Percentiles rank a stretch among this genome's conserved stretches.
Evolutionary conservation across 2,888 invertebrate genomes (phyloP).

Genomic region (Mythimna impura): DNA sequence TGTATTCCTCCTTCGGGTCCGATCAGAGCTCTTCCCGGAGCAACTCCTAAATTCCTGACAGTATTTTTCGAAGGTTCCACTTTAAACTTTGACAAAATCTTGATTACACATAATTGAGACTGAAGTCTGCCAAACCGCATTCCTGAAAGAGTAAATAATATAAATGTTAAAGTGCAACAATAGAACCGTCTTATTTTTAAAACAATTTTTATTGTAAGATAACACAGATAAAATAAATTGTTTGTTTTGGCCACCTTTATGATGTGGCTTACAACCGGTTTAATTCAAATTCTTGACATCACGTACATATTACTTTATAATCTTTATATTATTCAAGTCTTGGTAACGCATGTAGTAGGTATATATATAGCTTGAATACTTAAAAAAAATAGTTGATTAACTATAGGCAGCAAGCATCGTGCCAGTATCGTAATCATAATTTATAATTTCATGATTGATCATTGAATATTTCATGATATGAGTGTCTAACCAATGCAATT

Average conservation of each 20-base stretch:
- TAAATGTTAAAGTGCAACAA: not conserved
- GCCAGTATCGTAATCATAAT: not conserved
- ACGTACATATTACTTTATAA: too few relatives aligned
- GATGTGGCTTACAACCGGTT: too few relatives aligned
- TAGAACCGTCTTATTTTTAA: not conserved
- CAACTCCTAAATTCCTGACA: conserved; percentile 31
- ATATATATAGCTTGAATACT: too few relatives aligned
- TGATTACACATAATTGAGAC: conserved; percentile 67
- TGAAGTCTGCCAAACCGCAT: conserved; percentile 76
- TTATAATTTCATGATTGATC: too few relatives aligned
- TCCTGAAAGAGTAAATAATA: conserved; percentile 60
- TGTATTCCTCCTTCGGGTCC: conserved; percentile 56
- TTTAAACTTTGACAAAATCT: conserved; percentile 69
- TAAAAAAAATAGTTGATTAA: not conserved
- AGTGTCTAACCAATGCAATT: conserved; percentile 81
- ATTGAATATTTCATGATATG: too few relatives aligned
- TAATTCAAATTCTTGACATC: too few relatives aligned
- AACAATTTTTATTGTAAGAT: not conserved
- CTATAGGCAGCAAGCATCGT: not conserved
- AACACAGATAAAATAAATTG: not conserved
- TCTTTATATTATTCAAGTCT: too few relatives aligned
- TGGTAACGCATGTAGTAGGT: too few relatives aligned
- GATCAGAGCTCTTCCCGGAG: conserved; percentile 44
- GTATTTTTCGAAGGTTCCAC: conserved; percentile 69
- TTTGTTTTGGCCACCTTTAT: too few relatives aligned